Percentiles rank a stretch among this genome's conserved stretches.
Conservation (phyloP, 2,797 vertebrate species). For the Melanotaenia trifasciata region DNA sequence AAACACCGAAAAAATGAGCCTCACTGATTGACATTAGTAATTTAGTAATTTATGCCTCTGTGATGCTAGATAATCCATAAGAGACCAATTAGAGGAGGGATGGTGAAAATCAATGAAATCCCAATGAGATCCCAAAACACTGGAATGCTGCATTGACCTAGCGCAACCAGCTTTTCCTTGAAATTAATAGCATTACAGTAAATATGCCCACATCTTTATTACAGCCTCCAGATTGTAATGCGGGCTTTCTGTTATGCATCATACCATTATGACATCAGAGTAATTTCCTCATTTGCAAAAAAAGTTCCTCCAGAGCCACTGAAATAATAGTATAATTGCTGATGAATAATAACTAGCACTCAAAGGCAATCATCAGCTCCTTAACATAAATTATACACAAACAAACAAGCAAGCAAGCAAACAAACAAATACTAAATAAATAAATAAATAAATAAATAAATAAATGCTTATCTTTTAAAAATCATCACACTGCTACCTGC, state of each 20-base stretch:
- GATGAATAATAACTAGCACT: conserved; percentile 9
- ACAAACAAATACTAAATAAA: not conserved
- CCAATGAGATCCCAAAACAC: conserved; percentile 1
- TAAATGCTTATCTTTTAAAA: not conserved
- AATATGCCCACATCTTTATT: conserved; percentile 15
- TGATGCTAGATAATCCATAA: not conserved
- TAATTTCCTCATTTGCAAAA: conserved; percentile 16
- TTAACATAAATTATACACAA: not conserved
- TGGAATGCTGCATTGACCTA: not conserved
- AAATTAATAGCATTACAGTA: conserved; percentile 3
- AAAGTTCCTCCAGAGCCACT: conserved; percentile 14
- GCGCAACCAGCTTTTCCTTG: conserved; percentile 8
- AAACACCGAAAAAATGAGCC: not conserved
- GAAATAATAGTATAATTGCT: conserved; percentile 26
- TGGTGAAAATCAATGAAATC: not conserved
- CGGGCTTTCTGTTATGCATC: conserved; percentile 25
- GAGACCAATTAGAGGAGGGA: conserved; percentile 4
- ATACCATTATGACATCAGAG: conserved; percentile 26
- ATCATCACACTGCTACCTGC: not conserved
- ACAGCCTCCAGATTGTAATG: conserved; percentile 15
- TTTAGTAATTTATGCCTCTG: not conserved
- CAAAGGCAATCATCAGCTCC: conserved; percentile 9
- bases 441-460: not conserved
- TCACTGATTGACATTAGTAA: not conserved
- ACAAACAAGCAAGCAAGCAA: not conserved